Percentiles rank a stretch among this genome's conserved stretches.
phyloP scores from a whole-genome alignment of 1,140 invertebrate genomes.

The Trissolcus basalis region DNA sequence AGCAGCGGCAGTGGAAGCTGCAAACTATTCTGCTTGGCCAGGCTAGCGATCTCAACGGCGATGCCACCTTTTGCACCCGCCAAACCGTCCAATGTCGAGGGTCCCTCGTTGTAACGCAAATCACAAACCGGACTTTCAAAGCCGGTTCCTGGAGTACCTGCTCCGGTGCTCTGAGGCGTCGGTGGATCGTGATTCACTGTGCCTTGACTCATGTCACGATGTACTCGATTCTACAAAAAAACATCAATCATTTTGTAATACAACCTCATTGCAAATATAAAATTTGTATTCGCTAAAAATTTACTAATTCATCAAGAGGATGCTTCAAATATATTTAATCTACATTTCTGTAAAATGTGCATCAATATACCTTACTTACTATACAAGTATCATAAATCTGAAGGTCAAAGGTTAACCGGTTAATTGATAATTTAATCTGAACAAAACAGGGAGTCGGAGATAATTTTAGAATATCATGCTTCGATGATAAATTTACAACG shows the following conservation, averaged over 20 bases:
- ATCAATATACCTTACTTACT: too few species aligned
- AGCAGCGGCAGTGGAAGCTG: slow-evolving; percentile 74
- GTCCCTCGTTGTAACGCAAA: slow-evolving; percentile 74
- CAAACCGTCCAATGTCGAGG: slow-evolving; percentile 71
- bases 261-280: too few species aligned
- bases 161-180: slow-evolving; percentile 73
- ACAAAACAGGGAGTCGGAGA: neutral
- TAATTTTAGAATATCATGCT: too few species aligned
- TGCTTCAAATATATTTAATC: too few species aligned
- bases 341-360: too few species aligned
- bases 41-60: slow-evolving; percentile 71
- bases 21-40: slow-evolving; percentile 74
- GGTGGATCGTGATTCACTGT: slow-evolving; percentile 72
- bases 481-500: too few species aligned
- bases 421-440: slow-evolving; percentile 11
- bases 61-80: slow-evolving; percentile 66
- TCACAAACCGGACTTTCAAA: slow-evolving; percentile 75
- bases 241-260: too few species aligned
- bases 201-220: slow-evolving; percentile 78
- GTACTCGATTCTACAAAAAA: slow-evolving; percentile 77
- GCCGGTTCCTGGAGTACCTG: slow-evolving; percentile 68
- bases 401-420: slow-evolving; percentile 3
- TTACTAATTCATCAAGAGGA: too few species aligned
- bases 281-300: too few species aligned
- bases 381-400: neutral